Percentiles rank a stretch among this genome's conserved stretches.
These are phyloP conservation scores for Lamellibrachia columna DNA, from an alignment of 2,888 invertebrate species.

Conservation along the genomic window DNA sequence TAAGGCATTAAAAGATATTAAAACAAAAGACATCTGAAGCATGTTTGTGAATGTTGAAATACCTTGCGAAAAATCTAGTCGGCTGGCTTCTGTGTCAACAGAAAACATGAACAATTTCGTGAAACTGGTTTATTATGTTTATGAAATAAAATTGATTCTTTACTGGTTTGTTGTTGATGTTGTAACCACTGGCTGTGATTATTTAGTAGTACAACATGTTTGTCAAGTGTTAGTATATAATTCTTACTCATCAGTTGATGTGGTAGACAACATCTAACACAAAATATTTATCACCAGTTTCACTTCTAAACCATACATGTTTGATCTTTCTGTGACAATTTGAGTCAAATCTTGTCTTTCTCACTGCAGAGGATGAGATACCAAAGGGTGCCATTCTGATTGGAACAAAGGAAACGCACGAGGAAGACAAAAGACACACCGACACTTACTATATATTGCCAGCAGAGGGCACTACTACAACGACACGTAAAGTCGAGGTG, in stretches of 20 bases:
- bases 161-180: background rate
- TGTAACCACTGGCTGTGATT: background rate
- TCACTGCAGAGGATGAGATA: conserved; percentile 79
- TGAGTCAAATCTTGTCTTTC: background rate
- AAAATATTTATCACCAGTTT: background rate
- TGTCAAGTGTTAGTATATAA: background rate
- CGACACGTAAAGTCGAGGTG: conserved; percentile 21
- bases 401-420: conserved; percentile 67
- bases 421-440: conserved; percentile 60
- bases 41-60: no score
- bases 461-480: conserved; percentile 24
- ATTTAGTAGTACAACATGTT: background rate
- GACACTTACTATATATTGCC: conserved; percentile 58
- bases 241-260: background rate
- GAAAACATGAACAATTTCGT: no score
- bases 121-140: no score
- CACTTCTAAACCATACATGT: background rate
- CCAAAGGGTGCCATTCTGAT: conserved; percentile 81
- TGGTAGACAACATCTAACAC: background rate
- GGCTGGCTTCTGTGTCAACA: no score
- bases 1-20: no score
- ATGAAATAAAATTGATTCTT: no score
- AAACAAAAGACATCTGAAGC: no score
- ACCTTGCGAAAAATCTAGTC: no score
- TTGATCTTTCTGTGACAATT: background rate